These are phyloP conservation scores for Chloroceryle aenea DNA, from an alignment of 2,113 vertebrate genomes.

Conservation along the genomic window DNA sequence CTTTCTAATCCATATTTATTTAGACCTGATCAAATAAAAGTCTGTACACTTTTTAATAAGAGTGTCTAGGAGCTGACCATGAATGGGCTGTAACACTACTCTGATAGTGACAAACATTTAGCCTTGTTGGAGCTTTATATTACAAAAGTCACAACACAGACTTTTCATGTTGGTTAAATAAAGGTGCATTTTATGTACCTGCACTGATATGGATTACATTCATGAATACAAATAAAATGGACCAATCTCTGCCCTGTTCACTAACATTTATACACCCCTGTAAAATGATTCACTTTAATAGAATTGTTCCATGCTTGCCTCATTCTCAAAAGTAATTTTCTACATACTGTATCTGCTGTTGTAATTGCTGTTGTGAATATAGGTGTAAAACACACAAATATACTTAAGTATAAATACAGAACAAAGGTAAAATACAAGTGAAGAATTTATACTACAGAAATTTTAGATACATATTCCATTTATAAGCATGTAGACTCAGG, in stretches of 20 bases:
- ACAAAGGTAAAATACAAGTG: neutral
- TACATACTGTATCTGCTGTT: neutral
- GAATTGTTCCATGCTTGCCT: neutral
- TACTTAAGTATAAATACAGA: neutral
- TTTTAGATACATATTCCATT: neutral
- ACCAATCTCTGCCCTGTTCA: neutral
- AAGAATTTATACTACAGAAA: neutral
- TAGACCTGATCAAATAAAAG: neutral
- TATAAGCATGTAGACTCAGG: neutral
- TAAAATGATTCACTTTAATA: neutral
- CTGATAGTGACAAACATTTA: neutral
- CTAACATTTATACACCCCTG: neutral
- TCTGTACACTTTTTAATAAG: neutral
- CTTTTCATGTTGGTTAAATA: neutral
- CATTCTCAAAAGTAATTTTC: neutral
- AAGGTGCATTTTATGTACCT: neutral
- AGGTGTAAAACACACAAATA: neutral
- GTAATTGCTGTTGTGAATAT: neutral
- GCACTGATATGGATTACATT: neutral
- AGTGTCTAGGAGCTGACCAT: neutral
- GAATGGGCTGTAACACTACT: neutral
- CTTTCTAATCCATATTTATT: neutral
- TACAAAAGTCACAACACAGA: neutral
- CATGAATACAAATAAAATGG: neutral
- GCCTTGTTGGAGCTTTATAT: neutral